Evolutionary conservation across 2,888 invertebrate genomes (phyloP), one percentile per base, ranked within the genome.

Genomic region (Lithosia quadra): DNA sequence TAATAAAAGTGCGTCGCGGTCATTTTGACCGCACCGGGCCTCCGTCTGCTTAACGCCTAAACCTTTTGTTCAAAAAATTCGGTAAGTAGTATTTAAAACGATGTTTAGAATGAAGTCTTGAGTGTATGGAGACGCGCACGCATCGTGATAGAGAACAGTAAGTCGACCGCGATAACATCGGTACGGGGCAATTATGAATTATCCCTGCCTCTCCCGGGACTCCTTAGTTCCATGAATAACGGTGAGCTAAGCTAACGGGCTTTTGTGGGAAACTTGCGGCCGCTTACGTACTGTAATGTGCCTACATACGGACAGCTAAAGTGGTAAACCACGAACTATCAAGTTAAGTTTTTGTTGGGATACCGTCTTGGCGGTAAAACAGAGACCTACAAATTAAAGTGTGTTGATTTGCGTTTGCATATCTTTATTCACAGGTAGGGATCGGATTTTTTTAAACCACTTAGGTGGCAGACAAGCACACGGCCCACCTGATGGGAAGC

Each of bases 131-230:
- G 71, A 72, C 78, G 22, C 1, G 34, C 24, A 0, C 0, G 10
- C 53, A 68, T 72, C 79, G 72, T 79, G 81, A 74, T 78, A 74
- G 59, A 78, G 78, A 69, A 67, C 74, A 67, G 78, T 74, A 78
- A 71, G 71, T 62, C 63, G 78, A 53, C 65, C 63, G 78, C 72
- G 78, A 78, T 78, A 78, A 67, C 18, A 77, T 78, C 78, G 57
- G 58, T 62, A 61, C 68, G 66, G 65, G 65, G 68, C 78, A 73
- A 75, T 80, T 80, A 75, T 71, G 71, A 75, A 69, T 75, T 69
- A 73, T 77, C 63, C 62, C 67, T 28, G 65, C 53, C 55, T 33
- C 67, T 75, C 76, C 75, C 62, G 68, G 69, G 58, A 75, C 71
- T 78, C 75, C 71, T 75, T 63, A 65, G 64, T 77, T 77, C 75